Base-by-base conservation (phyloP, 2,113 vertebrate genomes). In the Actenoides lindsayi region DNA sequence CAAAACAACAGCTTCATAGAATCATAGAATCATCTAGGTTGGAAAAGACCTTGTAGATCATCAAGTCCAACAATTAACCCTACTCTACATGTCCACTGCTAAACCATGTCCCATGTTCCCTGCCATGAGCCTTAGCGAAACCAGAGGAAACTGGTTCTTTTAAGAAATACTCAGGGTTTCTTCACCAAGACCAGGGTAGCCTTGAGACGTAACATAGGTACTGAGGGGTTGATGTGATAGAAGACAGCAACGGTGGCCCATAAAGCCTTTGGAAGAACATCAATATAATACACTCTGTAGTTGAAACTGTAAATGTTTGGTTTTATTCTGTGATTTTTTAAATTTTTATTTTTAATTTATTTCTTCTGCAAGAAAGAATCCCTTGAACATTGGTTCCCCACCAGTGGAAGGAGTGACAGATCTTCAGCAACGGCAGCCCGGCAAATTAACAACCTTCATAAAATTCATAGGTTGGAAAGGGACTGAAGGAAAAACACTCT, bases 261-360 rank as follows among this genome's bases (percentile, higher is more conserved):
- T 13, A 11, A 59, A 59, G 17, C 10, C 30, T 17, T 15, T 5
- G 44, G 60, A 57, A 69, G 19, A 69, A 14, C 24, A 68, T 28
- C 10, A 6, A 5, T 1, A 3, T 3, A 2, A 18, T 3, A 5
- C 4, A 2, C 8, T 54, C n/a, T 0, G 0, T 0, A 6, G 13
- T 0, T 60, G 48, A 60, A 67, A 42, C 4, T 0, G 5, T 5
- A 37, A 77, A 57, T 11, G 13, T 9, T 60, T 2, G 0, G 12
- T 73, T 82, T 83, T 2, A 11, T 4, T 23, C 27, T 62, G 39
- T 5, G 5, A 1, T 62, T 77, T 48, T 23, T 65, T 39, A 31
- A 4, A 41, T 53, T 60, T 16, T 25, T 77, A 2, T 13, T 84
- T 71, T 67, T 37, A 46, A 46, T 18, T 51, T 33, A 6, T 57